These are phyloP conservation scores for Lindbergichthys nudifrons DNA, from an alignment of 2,797 vertebrate species.

Conservation along the genomic window DNA sequence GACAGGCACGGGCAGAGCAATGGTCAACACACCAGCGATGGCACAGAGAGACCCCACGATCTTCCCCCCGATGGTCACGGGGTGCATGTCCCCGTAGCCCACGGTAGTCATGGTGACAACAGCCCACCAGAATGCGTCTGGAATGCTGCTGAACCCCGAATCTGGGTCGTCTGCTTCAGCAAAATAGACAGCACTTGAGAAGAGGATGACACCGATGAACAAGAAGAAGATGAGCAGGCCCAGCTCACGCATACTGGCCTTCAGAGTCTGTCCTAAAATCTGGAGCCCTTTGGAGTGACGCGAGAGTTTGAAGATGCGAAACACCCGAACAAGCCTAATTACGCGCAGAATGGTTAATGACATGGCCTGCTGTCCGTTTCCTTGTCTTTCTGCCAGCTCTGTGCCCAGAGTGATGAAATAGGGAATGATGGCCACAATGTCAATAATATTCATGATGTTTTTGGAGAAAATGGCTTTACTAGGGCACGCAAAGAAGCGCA, in stretches of 20 bases:
- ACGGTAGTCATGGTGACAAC: conserved; percentile 99
- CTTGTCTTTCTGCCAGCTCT: conserved; percentile 94
- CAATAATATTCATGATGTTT: conserved; percentile 99
- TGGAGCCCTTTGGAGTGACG: conserved; percentile 97
- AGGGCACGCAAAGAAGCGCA: conserved; percentile 96
- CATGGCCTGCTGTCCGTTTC: conserved; percentile 98
- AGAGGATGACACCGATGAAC: conserved; percentile 97
- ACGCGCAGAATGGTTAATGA: conserved; percentile 96
- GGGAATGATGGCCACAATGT: conserved; percentile 98
- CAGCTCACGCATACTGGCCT: conserved; percentile 96
- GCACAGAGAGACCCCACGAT: conserved; percentile 97
- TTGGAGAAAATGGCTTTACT: conserved; percentile 98
- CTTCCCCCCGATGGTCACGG: conserved; percentile 97
- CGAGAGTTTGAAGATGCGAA: conserved; percentile 97
- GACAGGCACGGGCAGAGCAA: conserved; percentile 95
- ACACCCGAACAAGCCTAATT: conserved; percentile 95
- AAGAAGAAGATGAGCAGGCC: conserved; percentile 97
- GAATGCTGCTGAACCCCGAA: conserved; percentile 96
- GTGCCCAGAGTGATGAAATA: conserved; percentile 99
- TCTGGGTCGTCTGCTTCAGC: conserved; percentile 96
- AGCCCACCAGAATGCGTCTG: conserved; percentile 99
- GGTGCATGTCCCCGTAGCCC: conserved; percentile 98
- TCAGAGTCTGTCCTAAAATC: conserved; percentile 97
- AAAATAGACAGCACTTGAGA: conserved; percentile 98
- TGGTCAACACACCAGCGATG: conserved; percentile 96